Evolutionary conservation across 2,888 invertebrate genomes (phyloP).

Genomic region (Drosophila falleni): DNA sequence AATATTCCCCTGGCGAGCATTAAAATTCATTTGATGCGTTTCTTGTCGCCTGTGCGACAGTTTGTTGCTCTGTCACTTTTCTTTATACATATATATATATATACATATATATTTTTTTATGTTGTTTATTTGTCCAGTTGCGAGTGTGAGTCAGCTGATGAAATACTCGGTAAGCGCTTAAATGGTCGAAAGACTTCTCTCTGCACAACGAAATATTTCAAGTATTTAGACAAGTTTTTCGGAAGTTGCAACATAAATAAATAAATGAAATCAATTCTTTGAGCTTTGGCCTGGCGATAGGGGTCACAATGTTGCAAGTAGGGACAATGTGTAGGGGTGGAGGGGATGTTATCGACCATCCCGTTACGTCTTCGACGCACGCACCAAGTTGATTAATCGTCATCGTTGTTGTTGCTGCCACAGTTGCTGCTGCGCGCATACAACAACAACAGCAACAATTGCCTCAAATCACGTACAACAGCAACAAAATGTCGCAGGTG

Average conservation of each 20-base stretch:
- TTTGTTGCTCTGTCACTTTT: constrained; percentile 34
- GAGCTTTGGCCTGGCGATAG: constrained; percentile 18
- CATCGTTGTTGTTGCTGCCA: constrained; percentile 20
- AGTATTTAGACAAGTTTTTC: constrained; percentile 62
- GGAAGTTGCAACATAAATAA: constrained; percentile 67
- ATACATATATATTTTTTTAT: neutral
- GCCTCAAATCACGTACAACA: constrained; percentile 73
- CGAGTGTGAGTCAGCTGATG: constrained; percentile 38
- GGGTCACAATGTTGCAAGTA: neutral
- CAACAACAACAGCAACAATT: constrained; percentile 29
- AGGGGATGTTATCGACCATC: constrained; percentile 49
- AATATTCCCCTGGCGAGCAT: constrained; percentile 63
- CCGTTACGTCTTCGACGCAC: constrained; percentile 52
- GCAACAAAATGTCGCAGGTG: constrained; percentile 72
- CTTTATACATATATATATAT: neutral
- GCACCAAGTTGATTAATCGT: constrained; percentile 72
- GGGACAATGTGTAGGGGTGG: neutral
- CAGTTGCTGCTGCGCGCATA: neutral
- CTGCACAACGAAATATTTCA: constrained; percentile 56
- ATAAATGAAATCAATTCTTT: constrained; percentile 63
- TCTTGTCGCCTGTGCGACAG: constrained; percentile 67
- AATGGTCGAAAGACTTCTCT: constrained; percentile 32
- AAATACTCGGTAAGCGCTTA: constrained; percentile 46
- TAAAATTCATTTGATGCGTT: constrained; percentile 75
- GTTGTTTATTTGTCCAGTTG: constrained; percentile 9